Evolutionary conservation across 2,797 vertebrate genomes (phyloP), one percentile per base, ranked within the genome.

Genomic region (Holocentrus rufus): DNA sequence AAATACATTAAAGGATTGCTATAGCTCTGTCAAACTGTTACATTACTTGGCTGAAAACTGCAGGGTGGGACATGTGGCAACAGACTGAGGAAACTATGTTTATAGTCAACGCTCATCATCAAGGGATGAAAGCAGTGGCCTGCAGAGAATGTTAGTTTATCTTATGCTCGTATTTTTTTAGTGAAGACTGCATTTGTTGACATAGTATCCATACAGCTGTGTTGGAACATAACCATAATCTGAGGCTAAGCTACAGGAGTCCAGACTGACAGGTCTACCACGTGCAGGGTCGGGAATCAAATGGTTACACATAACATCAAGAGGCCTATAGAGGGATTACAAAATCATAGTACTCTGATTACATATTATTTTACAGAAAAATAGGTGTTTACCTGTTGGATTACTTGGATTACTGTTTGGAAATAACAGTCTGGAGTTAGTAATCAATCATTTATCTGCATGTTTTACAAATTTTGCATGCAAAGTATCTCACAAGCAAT

Each of bases 211-310:
- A 65, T 39, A 57, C 36, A 66, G 72, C 57, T 60, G 56, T 56
- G 62, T 46, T 70, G 67, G 67, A 27, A 23, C 10, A 0, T 14
- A 44, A 39, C 27, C 22, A 52, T 25, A 4, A 22, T 57, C 44
- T 20, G 27, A 58, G 44, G 34, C 20, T 56, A 13, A n/a, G 22
- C 15, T 1, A 34, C 14, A 23, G 4, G 18, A 31, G 2, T 42
- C 22, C n/a, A 15, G 25, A 2, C 50, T 63, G 57, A 42, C 20
- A 49, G 39, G 34, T 72, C 18, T 53, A 10, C 44, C 47, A 68
- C 53, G 39, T 63, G 58, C 64, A 62, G 14, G 2, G 42, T 1
- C 17, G 5, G 7, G 0, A 14, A 46, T 34, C 0, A 15, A 42
- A 0, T n/a, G 18, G 1, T 58, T 0, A 23, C 52, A 14, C 59